Percentiles rank a stretch among this genome's conserved stretches.
Conservation (phyloP, 2,888 invertebrate species). For the Drosophila testacea region DNA sequence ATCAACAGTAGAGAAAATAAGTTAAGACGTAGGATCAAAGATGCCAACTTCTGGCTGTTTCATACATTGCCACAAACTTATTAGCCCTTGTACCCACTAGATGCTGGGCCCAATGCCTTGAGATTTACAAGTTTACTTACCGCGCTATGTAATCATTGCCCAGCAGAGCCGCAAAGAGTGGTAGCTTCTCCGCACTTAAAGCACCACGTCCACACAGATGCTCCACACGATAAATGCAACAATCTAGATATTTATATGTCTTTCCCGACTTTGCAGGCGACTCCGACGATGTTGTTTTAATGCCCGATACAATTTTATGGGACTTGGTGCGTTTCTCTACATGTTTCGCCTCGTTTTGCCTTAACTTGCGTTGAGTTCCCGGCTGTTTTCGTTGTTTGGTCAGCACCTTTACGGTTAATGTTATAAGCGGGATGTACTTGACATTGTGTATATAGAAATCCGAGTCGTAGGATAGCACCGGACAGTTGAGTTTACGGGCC, state of each 20-base stretch:
- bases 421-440: constrained; percentile 91
- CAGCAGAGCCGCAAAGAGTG: constrained; percentile 92
- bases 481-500: constrained; percentile 91
- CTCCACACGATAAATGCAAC: constrained; percentile 90
- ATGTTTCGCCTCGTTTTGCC: constrained; percentile 77
- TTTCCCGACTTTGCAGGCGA: constrained; percentile 20
- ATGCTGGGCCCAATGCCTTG: not conserved
- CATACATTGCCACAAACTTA: too few species aligned
- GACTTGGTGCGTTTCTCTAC: constrained; percentile 80
- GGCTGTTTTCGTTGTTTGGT: constrained; percentile 65
- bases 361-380: constrained; percentile 34
- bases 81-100: too few species aligned
- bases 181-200: constrained; percentile 89
- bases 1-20: too few species aligned
- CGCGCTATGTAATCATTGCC: constrained; percentile 95
- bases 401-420: constrained; percentile 86
- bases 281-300: constrained; percentile 42
- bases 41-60: too few species aligned
- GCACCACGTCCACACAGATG: constrained; percentile 89
- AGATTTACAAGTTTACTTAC: constrained; percentile 4
- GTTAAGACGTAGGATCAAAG: too few species aligned
- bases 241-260: constrained; percentile 85
- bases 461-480: constrained; percentile 96
- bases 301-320: constrained; percentile 67
- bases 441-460: constrained; percentile 97